These are phyloP conservation scores for Mus caroli DNA, from an alignment of 2,797 vertebrate genomes.

Conservation along the genomic window DNA sequence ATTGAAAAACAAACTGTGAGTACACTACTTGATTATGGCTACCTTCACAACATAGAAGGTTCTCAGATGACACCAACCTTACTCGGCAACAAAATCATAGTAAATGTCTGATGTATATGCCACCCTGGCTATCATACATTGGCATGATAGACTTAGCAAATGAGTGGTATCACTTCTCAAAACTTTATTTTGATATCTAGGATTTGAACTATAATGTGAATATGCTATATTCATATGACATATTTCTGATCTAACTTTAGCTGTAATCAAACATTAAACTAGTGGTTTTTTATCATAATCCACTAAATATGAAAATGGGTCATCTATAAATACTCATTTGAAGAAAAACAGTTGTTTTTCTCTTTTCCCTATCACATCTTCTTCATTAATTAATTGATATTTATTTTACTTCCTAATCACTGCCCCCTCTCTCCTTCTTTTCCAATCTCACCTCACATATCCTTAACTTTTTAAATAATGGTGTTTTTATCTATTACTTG, in stretches of 20 bases:
- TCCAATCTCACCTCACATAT: background rate
- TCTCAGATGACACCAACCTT: background rate
- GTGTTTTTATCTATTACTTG: background rate
- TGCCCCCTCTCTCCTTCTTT: background rate
- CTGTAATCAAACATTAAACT: slow-evolving; percentile 3
- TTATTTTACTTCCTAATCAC: background rate
- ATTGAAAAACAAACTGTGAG: background rate
- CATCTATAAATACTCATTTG: background rate
- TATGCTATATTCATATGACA: background rate
- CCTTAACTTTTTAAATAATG: background rate
- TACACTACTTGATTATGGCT: accelerated
- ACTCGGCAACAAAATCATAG: background rate
- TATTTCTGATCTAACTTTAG: background rate
- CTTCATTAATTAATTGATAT: background rate
- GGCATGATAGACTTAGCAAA: accelerated
- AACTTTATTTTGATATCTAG: background rate
- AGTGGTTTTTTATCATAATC: background rate
- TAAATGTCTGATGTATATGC: background rate
- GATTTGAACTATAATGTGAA: background rate
- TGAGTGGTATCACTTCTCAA: background rate
- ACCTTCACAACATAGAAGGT: accelerated
- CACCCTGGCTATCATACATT: background rate
- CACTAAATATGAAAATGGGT: background rate
- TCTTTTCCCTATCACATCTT: background rate
- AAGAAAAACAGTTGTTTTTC: background rate